phyloP scores from a whole-genome alignment of 2,888 invertebrate species.

The Pollenia angustigena region DNA sequence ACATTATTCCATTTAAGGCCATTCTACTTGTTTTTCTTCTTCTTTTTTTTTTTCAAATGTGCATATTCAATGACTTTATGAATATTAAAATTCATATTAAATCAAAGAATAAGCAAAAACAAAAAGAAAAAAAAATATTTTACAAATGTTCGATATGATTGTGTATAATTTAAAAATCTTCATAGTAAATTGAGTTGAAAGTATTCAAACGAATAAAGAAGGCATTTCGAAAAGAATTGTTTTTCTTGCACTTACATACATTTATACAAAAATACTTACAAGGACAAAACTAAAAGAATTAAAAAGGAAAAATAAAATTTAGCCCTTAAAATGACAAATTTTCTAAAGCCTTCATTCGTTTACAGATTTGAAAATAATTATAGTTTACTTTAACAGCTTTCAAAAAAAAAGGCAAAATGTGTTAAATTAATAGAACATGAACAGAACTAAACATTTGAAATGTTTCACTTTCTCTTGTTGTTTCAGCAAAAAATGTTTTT shows the following conservation, averaged over 20 bases:
- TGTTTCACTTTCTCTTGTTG: conserved; percentile 23
- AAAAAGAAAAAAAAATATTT: background rate
- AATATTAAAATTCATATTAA: conserved; percentile 19
- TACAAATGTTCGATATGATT: conserved; percentile 26
- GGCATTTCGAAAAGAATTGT: conserved; percentile 4
- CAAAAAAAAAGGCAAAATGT: background rate
- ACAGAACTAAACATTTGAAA: background rate
- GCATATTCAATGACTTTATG: background rate
- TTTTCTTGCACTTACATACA: background rate
- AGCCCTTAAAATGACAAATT: background rate
- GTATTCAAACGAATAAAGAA: background rate
- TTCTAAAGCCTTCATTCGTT: background rate
- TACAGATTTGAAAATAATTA: conserved; percentile 1
- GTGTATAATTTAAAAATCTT: conserved; percentile 15
- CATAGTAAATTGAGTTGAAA: conserved; percentile 32
- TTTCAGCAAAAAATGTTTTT: conserved; percentile 9
- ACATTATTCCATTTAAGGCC: no score
- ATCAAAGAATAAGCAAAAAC: background rate
- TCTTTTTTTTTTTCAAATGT: background rate
- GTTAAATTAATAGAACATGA: background rate
- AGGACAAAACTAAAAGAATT: conserved; percentile 38
- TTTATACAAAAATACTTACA: conserved; percentile 18
- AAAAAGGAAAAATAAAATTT: background rate
- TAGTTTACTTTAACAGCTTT: background rate
- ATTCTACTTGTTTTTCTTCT: no score